Base-by-base conservation (phyloP, 2,888 invertebrate species). In the Dastarcus helophoroides region DNA sequence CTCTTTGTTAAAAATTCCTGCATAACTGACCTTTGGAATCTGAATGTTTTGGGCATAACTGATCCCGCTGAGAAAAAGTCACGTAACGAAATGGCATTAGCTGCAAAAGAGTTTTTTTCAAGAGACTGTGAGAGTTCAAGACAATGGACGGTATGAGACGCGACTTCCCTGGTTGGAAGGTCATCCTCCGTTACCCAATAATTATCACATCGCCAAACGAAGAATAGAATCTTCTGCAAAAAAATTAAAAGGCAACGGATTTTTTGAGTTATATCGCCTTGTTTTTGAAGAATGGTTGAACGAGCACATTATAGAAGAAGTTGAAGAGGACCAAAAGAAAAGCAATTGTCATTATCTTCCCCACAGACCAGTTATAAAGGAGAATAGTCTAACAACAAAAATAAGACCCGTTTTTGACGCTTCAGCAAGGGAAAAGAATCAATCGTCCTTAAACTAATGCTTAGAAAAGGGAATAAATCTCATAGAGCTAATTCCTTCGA, bases 101-200 rank as follows among this genome's bases (percentile, higher is more conserved):
- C 34, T 4, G 43, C 48, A 1, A 43, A 36, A 32, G 29, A 47
- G 3, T 31, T 43, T 25, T 55, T n/a, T 54, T 39, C 10, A 37
- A 7, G 35, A 48, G 14, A 56, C 50, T 0, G 44, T 54, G 3
- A 28, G 4, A 1, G 23, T 43, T 1, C 44, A 48, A 17, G 22
- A 36, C 3, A 40, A 48, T 8, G 46, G 48, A 3, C 38, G 54
- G 2, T 58, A 53, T 36, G 48, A 49, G 30, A 48, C 56, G 2
- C 22, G 32, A 12, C 35, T 56, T 7, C 54, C 56, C 5, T 54
- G 52, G 51, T 39, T 46, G 10, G 46, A 49, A 9, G 46, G 43
- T 26, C 52, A 53, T 34, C 47, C 50, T 1, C 46, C 43, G 3
- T 26, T 56, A 2, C 31, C 44, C 10, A 27, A 26, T 22, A 51